A percentile compares a stretch with the other conserved stretches of the same genome.
phyloP scores from a whole-genome alignment of 2,888 invertebrate species.

The Diarsia brunnea region DNA sequence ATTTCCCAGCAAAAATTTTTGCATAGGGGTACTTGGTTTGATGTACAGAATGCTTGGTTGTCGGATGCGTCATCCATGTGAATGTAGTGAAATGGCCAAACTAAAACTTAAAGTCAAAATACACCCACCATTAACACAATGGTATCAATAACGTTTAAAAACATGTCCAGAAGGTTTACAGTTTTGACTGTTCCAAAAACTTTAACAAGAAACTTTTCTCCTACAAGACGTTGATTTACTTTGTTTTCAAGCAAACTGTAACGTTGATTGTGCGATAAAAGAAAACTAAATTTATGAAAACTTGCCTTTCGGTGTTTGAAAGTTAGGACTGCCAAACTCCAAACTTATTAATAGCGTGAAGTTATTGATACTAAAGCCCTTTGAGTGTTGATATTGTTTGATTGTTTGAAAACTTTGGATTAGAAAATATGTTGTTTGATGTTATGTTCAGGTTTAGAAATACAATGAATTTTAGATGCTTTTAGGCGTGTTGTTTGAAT shows the following conservation, averaged over 20 bases:
- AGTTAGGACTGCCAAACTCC: constrained; percentile 18
- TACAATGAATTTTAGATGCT: constrained; percentile 14
- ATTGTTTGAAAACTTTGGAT: constrained; percentile 40
- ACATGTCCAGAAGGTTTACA: neutral
- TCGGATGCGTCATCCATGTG: too few relatives aligned
- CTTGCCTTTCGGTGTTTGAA: neutral
- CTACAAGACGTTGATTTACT: constrained; percentile 73
- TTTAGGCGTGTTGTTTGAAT: constrained; percentile 15
- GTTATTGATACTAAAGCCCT: constrained; percentile 27
- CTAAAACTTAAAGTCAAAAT: too few relatives aligned
- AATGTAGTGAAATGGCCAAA: too few relatives aligned
- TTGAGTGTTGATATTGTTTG: constrained; percentile 34
- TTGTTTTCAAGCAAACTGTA: constrained; percentile 65
- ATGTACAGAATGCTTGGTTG: too few relatives aligned
- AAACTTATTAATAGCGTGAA: constrained; percentile 23
- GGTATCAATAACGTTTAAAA: neutral
- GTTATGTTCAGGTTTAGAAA: constrained; percentile 17
- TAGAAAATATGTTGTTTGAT: constrained; percentile 38
- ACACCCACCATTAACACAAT: neutral
- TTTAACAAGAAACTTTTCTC: constrained; percentile 10
- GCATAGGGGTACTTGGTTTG: too few relatives aligned
- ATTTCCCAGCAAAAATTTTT: too few relatives aligned
- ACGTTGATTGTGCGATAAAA: constrained; percentile 58
- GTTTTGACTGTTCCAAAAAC: constrained; percentile 9
- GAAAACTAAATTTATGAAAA: constrained; percentile 36